Evolutionary conservation across 2,113 vertebrate species (phyloP).

Genomic region (Zosterops pallidus): DNA sequence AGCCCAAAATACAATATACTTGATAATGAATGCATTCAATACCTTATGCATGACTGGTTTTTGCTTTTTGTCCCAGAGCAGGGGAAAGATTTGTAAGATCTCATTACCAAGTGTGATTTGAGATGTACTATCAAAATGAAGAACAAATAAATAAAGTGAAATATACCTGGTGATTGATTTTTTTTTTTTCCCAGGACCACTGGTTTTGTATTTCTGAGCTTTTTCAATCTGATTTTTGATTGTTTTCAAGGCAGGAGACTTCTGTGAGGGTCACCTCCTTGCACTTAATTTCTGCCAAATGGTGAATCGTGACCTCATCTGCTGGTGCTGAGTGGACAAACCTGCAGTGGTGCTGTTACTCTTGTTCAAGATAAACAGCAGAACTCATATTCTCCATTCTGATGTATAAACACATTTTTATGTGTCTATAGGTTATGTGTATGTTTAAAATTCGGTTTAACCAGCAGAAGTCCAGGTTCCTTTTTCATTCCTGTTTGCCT

Average conservation of each 20-base stretch:
- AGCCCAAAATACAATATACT: not conserved
- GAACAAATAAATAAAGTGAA: conserved; percentile 43
- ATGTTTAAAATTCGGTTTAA: not conserved
- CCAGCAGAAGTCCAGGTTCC: not conserved
- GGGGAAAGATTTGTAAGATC: conserved; percentile 33
- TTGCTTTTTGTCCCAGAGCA: conserved; percentile 27
- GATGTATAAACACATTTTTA: not conserved
- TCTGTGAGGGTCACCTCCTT: not conserved
- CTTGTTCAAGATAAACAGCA: not conserved
- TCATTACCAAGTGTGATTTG: not conserved
- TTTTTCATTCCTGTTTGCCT: not conserved
- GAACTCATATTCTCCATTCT: not conserved
- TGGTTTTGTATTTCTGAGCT: not conserved
- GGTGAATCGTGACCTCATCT: not conserved
- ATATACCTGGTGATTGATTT: not conserved
- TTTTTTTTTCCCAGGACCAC: not conserved
- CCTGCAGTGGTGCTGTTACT: not conserved
- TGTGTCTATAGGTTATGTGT: not conserved
- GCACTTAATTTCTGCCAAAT: not conserved
- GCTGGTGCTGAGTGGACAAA: not conserved
- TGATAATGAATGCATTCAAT: not conserved
- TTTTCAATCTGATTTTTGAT: not conserved
- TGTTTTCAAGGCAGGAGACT: not conserved
- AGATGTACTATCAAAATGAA: conserved; percentile 49
- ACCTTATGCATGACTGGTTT: conserved; percentile 30